Conservation (phyloP, 2,888 invertebrate genomes). For the Sphecodes monilicornis region DNA sequence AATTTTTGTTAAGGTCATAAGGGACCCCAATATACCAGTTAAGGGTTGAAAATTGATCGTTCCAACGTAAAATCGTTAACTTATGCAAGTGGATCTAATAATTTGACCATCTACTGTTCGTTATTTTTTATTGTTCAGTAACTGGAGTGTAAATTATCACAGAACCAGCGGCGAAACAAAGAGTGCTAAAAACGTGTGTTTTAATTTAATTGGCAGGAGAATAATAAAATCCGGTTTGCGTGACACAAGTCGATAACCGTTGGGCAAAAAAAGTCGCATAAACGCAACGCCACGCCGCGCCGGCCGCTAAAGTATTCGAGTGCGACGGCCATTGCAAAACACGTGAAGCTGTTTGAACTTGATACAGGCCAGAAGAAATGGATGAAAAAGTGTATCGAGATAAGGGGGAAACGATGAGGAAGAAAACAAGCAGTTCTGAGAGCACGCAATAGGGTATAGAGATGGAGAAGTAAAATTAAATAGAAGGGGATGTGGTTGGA, state of each 20-base stretch:
- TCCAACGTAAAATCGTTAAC: too few species aligned
- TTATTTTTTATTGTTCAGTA: background rate
- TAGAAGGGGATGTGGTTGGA: slow-evolving; percentile 37
- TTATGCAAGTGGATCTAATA: too few species aligned
- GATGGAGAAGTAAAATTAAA: slow-evolving; percentile 37
- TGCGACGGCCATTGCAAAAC: background rate
- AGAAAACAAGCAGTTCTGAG: slow-evolving; percentile 10
- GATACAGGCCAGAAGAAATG: background rate
- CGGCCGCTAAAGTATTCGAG: background rate
- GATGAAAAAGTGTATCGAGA: background rate
- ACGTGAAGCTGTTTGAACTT: background rate
- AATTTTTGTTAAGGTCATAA: too few species aligned
- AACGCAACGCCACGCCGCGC: background rate
- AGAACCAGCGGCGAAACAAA: background rate
- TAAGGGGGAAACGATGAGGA: background rate
- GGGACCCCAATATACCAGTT: too few species aligned
- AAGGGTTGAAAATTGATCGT: too few species aligned
- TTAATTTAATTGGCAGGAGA: background rate
- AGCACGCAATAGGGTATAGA: background rate
- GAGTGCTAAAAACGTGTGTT: background rate
- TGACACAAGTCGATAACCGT: background rate
- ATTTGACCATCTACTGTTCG: background rate
- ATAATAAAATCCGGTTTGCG: background rate
- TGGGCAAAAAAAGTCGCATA: background rate
- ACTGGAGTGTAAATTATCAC: background rate